phyloP scores from a whole-genome alignment of 92 coral and sea anemone genomes.

The Parazoanthus darwini region DNA sequence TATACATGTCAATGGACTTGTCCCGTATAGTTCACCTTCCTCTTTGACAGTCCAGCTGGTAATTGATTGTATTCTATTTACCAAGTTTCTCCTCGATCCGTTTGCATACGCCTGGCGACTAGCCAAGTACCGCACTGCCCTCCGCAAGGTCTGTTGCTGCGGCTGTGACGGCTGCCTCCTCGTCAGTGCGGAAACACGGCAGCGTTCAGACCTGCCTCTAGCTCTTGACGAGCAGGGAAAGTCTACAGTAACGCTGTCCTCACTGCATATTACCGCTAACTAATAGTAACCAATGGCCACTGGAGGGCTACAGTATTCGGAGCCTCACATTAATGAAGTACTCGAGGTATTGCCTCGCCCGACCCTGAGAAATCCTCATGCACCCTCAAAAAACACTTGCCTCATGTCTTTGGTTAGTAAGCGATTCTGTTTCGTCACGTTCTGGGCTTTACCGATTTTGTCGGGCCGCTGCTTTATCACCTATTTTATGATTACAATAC shows the following conservation, averaged over 20 bases:
- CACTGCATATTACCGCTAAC: background rate
- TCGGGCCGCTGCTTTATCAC: too few species aligned
- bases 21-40: background rate
- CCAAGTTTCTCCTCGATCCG: constrained; percentile 27
- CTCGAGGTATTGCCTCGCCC: too few species aligned
- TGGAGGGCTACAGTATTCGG: background rate
- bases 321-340: too few species aligned
- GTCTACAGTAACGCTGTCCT: constrained; percentile 23
- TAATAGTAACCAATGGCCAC: background rate
- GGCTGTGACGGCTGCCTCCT: background rate
- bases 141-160: constrained; percentile 12
- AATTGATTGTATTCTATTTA: background rate
- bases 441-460: too few species aligned
- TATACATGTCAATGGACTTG: background rate
- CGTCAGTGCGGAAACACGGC: background rate
- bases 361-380: too few species aligned
- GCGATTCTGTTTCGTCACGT: too few species aligned
- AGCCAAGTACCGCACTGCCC: constrained; percentile 19
- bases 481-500: too few species aligned
- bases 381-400: too few species aligned
- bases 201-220: background rate
- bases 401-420: too few species aligned
- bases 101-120: constrained; percentile 27
- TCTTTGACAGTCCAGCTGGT: background rate
- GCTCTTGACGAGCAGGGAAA: background rate